Percentiles rank a stretch among this genome's conserved stretches.
phyloP scores from a whole-genome alignment of 2,113 vertebrate genomes.

The Elephas maximus region DNA sequence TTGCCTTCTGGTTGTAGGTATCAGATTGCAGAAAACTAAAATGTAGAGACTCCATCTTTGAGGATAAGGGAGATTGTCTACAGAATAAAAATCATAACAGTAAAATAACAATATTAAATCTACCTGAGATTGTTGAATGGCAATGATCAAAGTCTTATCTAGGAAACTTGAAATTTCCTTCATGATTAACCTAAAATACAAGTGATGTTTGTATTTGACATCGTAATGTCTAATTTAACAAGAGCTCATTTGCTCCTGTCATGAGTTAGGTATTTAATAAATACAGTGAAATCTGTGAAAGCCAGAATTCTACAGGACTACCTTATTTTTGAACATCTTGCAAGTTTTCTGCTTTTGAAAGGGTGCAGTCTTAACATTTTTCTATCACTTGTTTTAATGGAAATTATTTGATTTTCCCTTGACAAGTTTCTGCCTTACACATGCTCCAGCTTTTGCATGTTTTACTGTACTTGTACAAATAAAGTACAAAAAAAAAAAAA shows the following conservation, averaged over 20 bases:
- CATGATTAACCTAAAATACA: not conserved
- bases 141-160: not conserved
- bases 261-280: not conserved
- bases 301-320: too few species aligned
- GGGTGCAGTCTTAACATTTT: too few species aligned
- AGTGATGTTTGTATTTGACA: not conserved
- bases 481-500: not conserved
- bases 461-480: too few species aligned
- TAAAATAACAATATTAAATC: not conserved
- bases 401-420: too few species aligned
- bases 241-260: not conserved
- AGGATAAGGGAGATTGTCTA: not conserved
- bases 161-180: not conserved
- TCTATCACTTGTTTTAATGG: too few species aligned
- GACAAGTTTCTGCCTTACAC: too few species aligned
- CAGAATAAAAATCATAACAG: not conserved
- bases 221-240: not conserved
- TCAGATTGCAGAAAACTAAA: not conserved
- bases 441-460: too few species aligned
- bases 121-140: not conserved
- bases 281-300: not conserved
- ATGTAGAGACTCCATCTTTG: not conserved
- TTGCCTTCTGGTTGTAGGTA: not conserved
- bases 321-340: too few species aligned
- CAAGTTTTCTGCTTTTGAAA: too few species aligned